Conservation (phyloP, 2,888 invertebrate species). For the Eupithecia abbreviata region DNA sequence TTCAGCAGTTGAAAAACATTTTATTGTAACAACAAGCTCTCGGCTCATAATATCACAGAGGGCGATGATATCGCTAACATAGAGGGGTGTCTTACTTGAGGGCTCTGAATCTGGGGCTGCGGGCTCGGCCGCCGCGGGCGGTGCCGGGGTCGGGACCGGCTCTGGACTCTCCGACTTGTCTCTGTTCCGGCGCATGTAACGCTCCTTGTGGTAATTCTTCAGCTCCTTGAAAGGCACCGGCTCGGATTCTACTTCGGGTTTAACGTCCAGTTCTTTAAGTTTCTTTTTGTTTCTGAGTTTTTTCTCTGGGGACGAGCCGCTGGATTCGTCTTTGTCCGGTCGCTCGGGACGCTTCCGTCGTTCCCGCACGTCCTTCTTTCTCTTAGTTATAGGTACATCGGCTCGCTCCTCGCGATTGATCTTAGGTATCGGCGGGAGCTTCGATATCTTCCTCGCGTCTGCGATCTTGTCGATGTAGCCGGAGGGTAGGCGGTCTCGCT, state of each 20-base stretch:
- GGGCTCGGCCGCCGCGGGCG: slow-evolving; percentile 8
- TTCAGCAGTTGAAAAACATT: slow-evolving; percentile 75
- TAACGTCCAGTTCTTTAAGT: slow-evolving; percentile 36
- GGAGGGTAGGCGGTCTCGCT: slow-evolving; percentile 34
- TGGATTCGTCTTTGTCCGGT: slow-evolving; percentile 45
- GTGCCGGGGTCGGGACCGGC: slow-evolving; percentile 39
- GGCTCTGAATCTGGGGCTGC: slow-evolving; percentile 47
- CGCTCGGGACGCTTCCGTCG: slow-evolving; percentile 48
- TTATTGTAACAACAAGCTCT: slow-evolving; percentile 71
- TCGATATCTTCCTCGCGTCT: slow-evolving; percentile 65
- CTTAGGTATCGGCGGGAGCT: slow-evolving; percentile 77
- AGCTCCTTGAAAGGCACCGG: slow-evolving; percentile 82
- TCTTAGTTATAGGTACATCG: slow-evolving; percentile 29
- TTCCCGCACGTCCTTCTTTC: slow-evolving; percentile 52
- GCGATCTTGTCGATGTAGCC: slow-evolving; percentile 58
- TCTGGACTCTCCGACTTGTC: slow-evolving; percentile 85
- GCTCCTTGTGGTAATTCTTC: slow-evolving; percentile 83
- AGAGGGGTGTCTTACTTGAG: slow-evolving; percentile 80
- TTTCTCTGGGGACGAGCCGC: slow-evolving; percentile 59
- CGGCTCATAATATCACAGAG: slow-evolving; percentile 72
- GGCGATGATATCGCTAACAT: slow-evolving; percentile 48
- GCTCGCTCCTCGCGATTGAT: slow-evolving; percentile 52
- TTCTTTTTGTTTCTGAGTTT: slow-evolving; percentile 42
- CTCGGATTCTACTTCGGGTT: slow-evolving; percentile 51
- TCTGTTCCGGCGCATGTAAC: slow-evolving; percentile 87